These are phyloP conservation scores for Acropternis orthonyx DNA, from an alignment of 2,797 vertebrate species.

Conservation along the genomic window DNA sequence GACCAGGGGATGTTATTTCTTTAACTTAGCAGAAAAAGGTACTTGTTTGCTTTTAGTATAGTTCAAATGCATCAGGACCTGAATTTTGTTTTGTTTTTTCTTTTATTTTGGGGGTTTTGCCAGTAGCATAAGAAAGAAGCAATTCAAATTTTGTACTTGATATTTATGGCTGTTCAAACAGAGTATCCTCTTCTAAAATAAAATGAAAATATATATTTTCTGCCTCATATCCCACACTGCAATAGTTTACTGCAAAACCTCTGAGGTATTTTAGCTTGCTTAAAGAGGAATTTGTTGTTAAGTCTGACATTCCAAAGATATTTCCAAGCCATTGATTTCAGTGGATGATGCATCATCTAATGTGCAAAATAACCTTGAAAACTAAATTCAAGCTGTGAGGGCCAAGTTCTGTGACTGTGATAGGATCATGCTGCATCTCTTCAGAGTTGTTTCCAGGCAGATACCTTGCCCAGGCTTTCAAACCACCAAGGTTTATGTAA, in stretches of 20 bases:
- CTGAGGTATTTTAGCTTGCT: not conserved
- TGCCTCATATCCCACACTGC: not conserved
- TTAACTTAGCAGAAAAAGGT: not conserved
- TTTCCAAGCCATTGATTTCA: slow-evolving; percentile 8
- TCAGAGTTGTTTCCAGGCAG: not conserved
- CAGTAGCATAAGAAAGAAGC: not conserved
- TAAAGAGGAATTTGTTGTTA: not conserved
- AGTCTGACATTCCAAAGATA: not conserved
- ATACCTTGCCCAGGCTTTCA: not conserved
- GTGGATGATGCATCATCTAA: not conserved
- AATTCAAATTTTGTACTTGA: not conserved
- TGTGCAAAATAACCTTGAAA: slow-evolving; percentile 16
- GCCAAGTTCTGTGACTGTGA: not conserved
- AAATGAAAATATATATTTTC: not conserved
- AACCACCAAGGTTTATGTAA: not conserved
- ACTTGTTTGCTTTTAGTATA: not conserved
- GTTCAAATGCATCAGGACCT: not conserved
- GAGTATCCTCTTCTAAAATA: not conserved
- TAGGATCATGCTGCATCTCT: not conserved
- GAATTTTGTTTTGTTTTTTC: not conserved
- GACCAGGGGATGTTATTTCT: not conserved
- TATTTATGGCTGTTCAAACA: not conserved
- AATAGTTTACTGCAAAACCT: not conserved
- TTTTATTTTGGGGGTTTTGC: not conserved
- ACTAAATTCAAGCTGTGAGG: not conserved